These are phyloP conservation scores for Laticauda laticaudata DNA, from an alignment of 2,113 vertebrate genomes.

Conservation along the genomic window DNA sequence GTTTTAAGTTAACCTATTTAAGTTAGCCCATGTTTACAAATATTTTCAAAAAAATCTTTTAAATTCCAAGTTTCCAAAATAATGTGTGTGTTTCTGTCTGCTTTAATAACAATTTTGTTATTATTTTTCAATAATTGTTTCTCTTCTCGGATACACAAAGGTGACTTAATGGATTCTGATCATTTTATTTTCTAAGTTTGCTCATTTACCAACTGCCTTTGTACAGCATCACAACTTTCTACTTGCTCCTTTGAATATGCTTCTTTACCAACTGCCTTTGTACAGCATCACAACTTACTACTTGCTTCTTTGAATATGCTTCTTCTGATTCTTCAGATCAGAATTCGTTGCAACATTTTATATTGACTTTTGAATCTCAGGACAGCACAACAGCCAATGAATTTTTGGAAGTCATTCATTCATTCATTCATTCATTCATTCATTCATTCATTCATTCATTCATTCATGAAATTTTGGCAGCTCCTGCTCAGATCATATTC, in stretches of 20 bases:
- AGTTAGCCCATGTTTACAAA: background rate
- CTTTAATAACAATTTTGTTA: background rate
- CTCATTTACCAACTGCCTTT: background rate
- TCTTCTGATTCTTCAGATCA: background rate
- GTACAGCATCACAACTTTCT: background rate
- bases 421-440: background rate
- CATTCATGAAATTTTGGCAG: background rate
- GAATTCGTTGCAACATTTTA: background rate
- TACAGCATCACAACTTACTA: background rate
- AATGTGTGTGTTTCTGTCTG: background rate
- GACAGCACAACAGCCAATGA: background rate
- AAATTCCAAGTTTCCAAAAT: background rate
- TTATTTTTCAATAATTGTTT: background rate
- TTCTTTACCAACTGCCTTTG: background rate
- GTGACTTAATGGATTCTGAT: background rate
- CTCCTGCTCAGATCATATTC: background rate
- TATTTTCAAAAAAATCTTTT: background rate
- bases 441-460: too few species aligned
- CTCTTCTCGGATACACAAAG: background rate
- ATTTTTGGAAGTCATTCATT: background rate
- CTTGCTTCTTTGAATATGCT: background rate
- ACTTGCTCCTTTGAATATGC: background rate
- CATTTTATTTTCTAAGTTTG: background rate
- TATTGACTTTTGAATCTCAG: background rate
- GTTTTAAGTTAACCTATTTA: too few species aligned